Base-by-base conservation (phyloP, 2,888 invertebrate genomes). In the Nesidiocoris tenuis region DNA sequence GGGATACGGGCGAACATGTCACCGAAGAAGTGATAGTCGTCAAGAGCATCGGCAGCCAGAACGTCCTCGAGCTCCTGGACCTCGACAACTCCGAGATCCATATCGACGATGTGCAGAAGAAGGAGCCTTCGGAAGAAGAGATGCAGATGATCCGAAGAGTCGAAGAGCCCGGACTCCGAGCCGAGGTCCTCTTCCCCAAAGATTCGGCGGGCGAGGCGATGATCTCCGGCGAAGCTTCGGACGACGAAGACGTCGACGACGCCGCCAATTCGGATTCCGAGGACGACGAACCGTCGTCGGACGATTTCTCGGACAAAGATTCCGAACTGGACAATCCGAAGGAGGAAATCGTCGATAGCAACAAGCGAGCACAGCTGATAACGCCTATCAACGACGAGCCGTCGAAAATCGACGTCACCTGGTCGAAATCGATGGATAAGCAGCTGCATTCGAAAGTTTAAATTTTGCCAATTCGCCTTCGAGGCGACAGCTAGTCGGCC, bases 131-230 rank as follows among this genome's bases (percentile, higher is more conserved):
- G 22, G 72, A 79, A 19, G 79, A 80, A 61, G 80, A 79, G 24
- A 75, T 79, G 24, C 72, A 79, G 18, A 79, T 80, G 78, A 77
- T 80, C 17, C 77, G 79, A 1, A 77, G 80, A 64, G 79, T 79
- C 23, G 79, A 79, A 23, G 78, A 78, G 61, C 64, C 71, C 3
- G 54, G 65, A 12, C 64, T 68, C 1, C 67, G 68, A 0, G 70
- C 64, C 16, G 56, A 65, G 12, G 22, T 74, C 39, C 75, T 76
- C 12, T 67, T 80, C 21, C 80, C 80, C 0, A 80, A 81, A 70
- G 81, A 81, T 22, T 79, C 81, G 3, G 82, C 80, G 1, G 82
- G 82, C 0, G 82, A 82, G 67, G 82, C 82, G 1, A 82, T 82
- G 82, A 80, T 82, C 54, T 82, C 82, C 1, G 82, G 81, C 25